A percentile compares a stretch with the other conserved stretches of the same genome.
Evolutionary conservation across 2,797 vertebrate genomes (phyloP).

Genomic region (Propithecus perrieri): DNA sequence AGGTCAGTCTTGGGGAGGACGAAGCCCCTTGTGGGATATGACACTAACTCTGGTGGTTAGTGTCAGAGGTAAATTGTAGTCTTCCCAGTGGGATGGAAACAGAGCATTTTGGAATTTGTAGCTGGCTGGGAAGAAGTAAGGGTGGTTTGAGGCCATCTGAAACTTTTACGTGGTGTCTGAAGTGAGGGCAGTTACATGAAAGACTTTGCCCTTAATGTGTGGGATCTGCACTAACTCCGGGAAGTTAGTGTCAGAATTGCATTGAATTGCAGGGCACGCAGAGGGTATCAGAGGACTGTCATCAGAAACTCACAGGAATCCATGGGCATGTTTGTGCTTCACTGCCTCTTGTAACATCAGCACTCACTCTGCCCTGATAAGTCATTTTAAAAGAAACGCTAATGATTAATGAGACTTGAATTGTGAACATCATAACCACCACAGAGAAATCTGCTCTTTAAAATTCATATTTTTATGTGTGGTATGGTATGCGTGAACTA

Average conservation of each 20-base stretch:
- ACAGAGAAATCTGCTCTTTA: background rate
- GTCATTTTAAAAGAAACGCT: background rate
- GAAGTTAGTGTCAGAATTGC: background rate
- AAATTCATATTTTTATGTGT: background rate
- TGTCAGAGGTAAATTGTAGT: background rate
- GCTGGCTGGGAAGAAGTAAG: background rate
- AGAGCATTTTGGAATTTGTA: background rate
- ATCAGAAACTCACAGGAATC: background rate
- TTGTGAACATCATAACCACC: background rate
- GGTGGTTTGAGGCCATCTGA: background rate
- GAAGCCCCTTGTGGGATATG: background rate
- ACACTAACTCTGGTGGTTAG: background rate
- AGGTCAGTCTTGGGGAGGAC: background rate
- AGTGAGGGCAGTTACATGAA: background rate
- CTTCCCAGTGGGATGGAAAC: background rate
- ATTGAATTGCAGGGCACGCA: background rate
- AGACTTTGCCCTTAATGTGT: background rate
- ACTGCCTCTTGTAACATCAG: background rate
- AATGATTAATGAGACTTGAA: background rate
- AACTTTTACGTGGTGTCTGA: background rate
- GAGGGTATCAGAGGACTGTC: background rate
- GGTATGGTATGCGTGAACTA: no score
- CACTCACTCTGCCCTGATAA: background rate
- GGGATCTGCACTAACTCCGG: background rate
- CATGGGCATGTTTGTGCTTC: background rate